Base-by-base conservation (phyloP, 2,888 invertebrate species). In the Macaria notata region DNA sequence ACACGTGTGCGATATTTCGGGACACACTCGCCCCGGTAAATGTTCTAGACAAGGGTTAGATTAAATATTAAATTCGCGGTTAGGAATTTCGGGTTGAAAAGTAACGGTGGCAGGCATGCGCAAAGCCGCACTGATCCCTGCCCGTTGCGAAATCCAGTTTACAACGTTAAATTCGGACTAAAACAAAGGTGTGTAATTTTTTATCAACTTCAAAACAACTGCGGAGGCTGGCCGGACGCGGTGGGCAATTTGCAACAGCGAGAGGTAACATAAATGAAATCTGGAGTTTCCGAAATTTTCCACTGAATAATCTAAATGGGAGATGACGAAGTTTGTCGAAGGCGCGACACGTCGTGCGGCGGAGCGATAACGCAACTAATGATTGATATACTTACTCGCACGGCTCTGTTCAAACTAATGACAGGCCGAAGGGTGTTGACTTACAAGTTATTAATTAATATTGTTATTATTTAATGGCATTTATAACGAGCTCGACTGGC, bases 61-160 rank as follows among this genome's bases (percentile, higher is more conserved):
- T 91, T 90, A 89, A 91, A 91, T 90, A 91, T 91, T 90, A 89
- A 90, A 89, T 84, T 86, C 82, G 86, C 81, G 86, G 84, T 88
- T 84, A 85, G 88, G 86, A 88, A 88, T 90, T 89, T 88, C 69
- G 84, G 84, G 84, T 80, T 84, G 86, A 83, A 90, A 88, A 87
- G 84, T 81, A 83, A 82, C 78, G 73, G 77, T 63, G 71, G 76
- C 72, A 76, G 76, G 81, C 80, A 82, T 83, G 81, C 82, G 82
- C 79, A 72, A 73, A 74, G 72, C 76, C 75, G 63, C 73, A 70
- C 74, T 77, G 75, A 79, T 78, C 77, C 78, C 71, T 66, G 68
- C 74, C 76, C 79, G 78, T 77, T 78, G 72, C 71, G 70, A 80
- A 82, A 84, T 81, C 78, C 81, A 81, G 82, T 83, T 79, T 78